phyloP scores from a whole-genome alignment of 2,888 invertebrate species.

The Atrina japonica region DNA sequence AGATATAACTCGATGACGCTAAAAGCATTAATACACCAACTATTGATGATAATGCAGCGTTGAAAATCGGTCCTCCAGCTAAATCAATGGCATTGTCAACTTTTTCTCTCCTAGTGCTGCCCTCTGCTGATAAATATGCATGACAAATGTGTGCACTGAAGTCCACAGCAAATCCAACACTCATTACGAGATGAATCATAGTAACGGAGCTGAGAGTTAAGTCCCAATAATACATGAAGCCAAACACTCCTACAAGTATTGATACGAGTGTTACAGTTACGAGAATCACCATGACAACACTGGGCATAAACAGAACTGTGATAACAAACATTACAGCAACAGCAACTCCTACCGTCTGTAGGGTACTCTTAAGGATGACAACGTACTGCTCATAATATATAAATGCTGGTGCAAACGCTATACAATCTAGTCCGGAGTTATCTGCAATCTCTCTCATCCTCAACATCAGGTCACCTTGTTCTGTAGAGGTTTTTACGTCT shows the following conservation, averaged over 20 bases:
- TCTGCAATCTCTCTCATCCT: constrained; percentile 54
- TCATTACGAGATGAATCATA: constrained; percentile 65
- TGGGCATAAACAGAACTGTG: constrained; percentile 67
- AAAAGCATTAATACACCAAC: constrained; percentile 59
- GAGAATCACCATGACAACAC: constrained; percentile 60
- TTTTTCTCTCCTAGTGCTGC: constrained; percentile 29
- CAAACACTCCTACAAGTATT: constrained; percentile 67
- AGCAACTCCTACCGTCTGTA: constrained; percentile 66
- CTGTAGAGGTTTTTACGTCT: constrained; percentile 89
- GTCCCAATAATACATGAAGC: constrained; percentile 66
- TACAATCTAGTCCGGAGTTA: constrained; percentile 48
- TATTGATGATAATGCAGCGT: constrained; percentile 64
- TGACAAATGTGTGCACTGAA: constrained; percentile 57
- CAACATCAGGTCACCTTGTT: constrained; percentile 62
- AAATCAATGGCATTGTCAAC: constrained; percentile 52
- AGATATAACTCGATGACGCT: constrained; percentile 52
- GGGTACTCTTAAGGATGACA: constrained; percentile 64
- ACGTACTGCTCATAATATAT: constrained; percentile 71
- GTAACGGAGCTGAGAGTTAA: constrained; percentile 64
- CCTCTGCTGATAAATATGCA: constrained; percentile 31
- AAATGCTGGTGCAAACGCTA: constrained; percentile 60
- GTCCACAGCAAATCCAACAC: constrained; percentile 68
- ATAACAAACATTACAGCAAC: constrained; percentile 65
- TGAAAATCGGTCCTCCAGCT: constrained; percentile 64
- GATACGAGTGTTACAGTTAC: constrained; percentile 62